phyloP scores from a whole-genome alignment of 2,113 vertebrate species.

The Xerus inauris region DNA sequence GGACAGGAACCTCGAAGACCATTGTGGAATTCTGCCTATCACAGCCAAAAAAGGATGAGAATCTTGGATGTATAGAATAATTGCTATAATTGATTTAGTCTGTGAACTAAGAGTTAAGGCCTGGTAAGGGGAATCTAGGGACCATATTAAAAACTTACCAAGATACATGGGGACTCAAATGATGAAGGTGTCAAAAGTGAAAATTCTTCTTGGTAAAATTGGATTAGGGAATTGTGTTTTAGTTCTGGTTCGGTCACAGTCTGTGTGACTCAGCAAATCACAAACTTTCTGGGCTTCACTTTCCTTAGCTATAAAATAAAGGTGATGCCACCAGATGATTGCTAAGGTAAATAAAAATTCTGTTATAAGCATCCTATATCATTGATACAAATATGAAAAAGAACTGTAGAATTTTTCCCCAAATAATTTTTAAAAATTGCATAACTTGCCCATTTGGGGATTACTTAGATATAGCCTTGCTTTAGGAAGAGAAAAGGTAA shows the following conservation, averaged over 20 bases:
- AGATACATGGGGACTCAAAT: neutral
- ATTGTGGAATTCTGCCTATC: neutral
- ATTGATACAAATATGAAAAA: neutral
- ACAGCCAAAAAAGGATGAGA: neutral
- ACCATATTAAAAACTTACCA: neutral
- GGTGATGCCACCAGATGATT: neutral
- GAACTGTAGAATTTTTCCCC: neutral
- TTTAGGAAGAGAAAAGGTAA: neutral
- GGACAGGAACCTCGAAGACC: neutral
- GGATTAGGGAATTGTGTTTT: neutral
- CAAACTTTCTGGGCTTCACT: neutral
- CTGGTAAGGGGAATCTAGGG: neutral
- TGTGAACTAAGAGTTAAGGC: neutral
- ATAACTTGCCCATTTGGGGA: neutral
- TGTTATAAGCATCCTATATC: neutral
- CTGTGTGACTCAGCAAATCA: neutral
- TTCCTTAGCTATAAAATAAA: neutral
- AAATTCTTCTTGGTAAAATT: neutral
- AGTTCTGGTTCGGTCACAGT: neutral
- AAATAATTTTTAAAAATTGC: conserved; percentile 8
- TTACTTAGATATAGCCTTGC: neutral
- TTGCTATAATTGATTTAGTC: neutral
- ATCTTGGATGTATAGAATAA: neutral
- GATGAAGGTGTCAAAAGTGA: neutral
- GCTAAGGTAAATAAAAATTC: neutral